Conservation (phyloP, 2,888 invertebrate genomes). For the Pandemis corylana region DNA sequence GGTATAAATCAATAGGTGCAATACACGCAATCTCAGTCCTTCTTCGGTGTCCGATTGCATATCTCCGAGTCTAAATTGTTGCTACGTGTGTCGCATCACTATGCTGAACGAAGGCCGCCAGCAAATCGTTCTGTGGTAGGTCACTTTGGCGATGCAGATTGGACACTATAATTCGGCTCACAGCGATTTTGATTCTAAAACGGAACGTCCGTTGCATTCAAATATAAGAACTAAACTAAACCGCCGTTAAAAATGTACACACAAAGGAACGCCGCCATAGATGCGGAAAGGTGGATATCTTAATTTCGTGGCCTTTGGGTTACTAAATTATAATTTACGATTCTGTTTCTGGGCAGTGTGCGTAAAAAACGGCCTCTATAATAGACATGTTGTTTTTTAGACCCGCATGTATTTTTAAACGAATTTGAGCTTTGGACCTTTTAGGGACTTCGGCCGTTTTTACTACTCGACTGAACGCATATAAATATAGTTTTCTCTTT, state of each 20-base stretch:
- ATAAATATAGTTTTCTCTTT: constrained; percentile 67
- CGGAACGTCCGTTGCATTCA: constrained; percentile 66
- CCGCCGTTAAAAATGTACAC: constrained; percentile 50
- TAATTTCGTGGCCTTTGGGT: constrained; percentile 74
- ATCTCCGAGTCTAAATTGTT: constrained; percentile 69
- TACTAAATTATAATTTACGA: constrained; percentile 84
- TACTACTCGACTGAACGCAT: constrained; percentile 55
- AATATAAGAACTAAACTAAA: constrained; percentile 67
- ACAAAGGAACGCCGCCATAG: constrained; percentile 75
- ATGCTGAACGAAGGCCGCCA: constrained; percentile 65
- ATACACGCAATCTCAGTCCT: constrained; percentile 39
- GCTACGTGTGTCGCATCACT: constrained; percentile 72
- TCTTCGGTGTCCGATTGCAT: constrained; percentile 43
- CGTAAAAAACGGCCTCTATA: constrained; percentile 75
- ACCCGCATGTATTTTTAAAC: constrained; percentile 74
- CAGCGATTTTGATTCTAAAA: constrained; percentile 44
- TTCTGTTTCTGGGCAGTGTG: constrained; percentile 68
- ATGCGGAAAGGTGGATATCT: constrained; percentile 75
- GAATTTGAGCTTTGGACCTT: constrained; percentile 66
- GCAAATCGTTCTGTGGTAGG: constrained; percentile 73
- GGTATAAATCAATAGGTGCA: constrained; percentile 19
- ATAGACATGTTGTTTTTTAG: constrained; percentile 80
- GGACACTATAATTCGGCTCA: constrained; percentile 58
- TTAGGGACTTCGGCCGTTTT: constrained; percentile 59
- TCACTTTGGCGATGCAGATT: constrained; percentile 62